These are phyloP conservation scores for Stomatorhinus walkeri DNA, from an alignment of 2,797 vertebrate genomes.

Conservation along the genomic window DNA sequence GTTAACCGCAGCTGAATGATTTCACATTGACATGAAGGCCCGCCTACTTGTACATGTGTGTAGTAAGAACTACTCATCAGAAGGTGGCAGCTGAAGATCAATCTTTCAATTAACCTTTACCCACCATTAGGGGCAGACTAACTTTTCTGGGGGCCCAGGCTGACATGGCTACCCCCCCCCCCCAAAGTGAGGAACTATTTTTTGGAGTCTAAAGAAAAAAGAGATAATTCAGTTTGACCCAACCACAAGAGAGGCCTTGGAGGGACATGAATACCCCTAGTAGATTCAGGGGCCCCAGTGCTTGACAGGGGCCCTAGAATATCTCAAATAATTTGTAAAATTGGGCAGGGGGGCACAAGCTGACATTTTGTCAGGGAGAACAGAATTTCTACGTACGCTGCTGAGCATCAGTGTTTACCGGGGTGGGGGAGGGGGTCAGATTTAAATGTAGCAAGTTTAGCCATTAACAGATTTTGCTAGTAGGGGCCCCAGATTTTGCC, in stretches of 20 bases:
- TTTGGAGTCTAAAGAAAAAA: not conserved
- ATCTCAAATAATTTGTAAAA: not conserved
- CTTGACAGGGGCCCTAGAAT: not conserved
- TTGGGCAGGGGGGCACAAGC: not conserved
- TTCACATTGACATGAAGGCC: not conserved
- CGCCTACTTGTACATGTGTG: not conserved
- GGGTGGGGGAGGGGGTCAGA: not conserved
- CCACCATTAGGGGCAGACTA: not conserved
- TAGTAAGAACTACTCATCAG: conserved; percentile 35
- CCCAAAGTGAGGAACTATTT: not conserved
- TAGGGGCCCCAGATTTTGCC: not conserved
- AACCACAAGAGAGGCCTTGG: not conserved
- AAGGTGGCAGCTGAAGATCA: conserved; percentile 51
- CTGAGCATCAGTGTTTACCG: not conserved
- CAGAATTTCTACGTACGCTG: not conserved
- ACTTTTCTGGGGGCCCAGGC: not conserved
- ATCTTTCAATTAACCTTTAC: not conserved
- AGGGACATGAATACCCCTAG: not conserved
- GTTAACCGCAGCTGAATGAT: not conserved
- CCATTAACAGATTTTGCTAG: not conserved
- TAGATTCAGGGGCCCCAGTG: not conserved
- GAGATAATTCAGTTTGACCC: not conserved
- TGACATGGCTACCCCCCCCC: not conserved
- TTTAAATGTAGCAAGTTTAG: not conserved
- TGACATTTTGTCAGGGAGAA: not conserved